These are phyloP conservation scores for Verasper variegatus DNA, from an alignment of 2,113 vertebrate genomes.

Conservation along the genomic window DNA sequence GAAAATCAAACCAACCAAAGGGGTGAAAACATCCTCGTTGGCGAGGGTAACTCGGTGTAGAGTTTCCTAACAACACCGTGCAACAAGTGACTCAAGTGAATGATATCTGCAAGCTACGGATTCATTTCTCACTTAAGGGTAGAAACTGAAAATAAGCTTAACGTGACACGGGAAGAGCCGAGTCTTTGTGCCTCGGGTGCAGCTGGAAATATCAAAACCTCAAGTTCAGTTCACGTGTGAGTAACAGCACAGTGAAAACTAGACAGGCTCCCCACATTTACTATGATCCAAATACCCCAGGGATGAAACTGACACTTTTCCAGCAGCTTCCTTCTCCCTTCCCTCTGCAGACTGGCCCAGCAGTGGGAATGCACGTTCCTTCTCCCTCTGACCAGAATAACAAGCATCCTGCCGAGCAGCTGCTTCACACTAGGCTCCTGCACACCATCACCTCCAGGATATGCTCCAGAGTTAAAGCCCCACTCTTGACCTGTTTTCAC, in stretches of 20 bases:
- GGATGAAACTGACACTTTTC: constrained; percentile 16
- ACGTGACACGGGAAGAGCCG: background rate
- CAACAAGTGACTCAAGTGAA: constrained; percentile 5
- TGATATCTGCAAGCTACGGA: background rate
- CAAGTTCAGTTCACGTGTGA: background rate
- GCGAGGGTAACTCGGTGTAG: background rate
- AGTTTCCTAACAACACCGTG: background rate
- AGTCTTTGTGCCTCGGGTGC: background rate
- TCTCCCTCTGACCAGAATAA: constrained; percentile 73
- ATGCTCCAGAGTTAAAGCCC: background rate
- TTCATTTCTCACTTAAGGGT: background rate
- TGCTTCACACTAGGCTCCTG: constrained; percentile 43
- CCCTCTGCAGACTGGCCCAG: constrained; percentile 38
- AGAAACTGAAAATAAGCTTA: background rate
- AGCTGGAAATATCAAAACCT: background rate
- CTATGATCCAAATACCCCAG: background rate
- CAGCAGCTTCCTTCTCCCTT: constrained; percentile 21
- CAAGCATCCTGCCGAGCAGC: constrained; percentile 65
- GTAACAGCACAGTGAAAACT: background rate
- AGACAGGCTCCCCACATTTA: constrained; percentile 9
- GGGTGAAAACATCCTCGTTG: no score
- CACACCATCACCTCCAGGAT: constrained; percentile 11
- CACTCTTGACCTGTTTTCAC: background rate
- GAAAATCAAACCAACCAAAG: no score
- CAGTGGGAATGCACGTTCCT: constrained; percentile 40